phyloP scores from a whole-genome alignment of 1,140 invertebrate genomes.

The Lucilia sericata region DNA sequence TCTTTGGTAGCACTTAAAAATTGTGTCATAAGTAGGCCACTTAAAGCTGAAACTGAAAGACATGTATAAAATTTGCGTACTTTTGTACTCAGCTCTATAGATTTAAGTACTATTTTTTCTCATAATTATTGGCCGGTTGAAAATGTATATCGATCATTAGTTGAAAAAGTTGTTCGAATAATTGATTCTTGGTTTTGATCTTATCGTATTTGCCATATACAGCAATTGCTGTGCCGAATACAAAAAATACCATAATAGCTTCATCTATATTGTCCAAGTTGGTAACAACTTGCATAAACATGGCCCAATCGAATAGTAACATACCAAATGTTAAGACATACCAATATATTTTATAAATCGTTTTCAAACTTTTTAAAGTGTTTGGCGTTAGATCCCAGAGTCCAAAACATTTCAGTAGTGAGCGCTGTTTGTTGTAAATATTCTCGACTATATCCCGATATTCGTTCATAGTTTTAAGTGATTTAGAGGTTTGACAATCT shows the following conservation, averaged over 20 bases:
- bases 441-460: background rate
- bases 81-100: conserved; percentile 46
- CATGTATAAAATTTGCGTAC: conserved; percentile 52
- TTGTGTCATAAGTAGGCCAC: conserved; percentile 1
- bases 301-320: conserved; percentile 53
- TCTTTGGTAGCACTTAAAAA: conserved; percentile 13
- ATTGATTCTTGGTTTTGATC: conserved; percentile 51
- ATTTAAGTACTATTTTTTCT: conserved; percentile 45
- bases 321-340: conserved; percentile 52
- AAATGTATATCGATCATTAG: conserved; percentile 47
- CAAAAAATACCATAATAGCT: conserved; percentile 55
- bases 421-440: conserved; percentile 36
- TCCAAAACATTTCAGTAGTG: conserved; percentile 22
- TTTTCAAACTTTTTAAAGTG: conserved; percentile 5
- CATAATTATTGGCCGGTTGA: conserved; percentile 43
- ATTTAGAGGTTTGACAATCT: background rate
- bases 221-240: conserved; percentile 53
- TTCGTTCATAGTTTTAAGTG: conserved; percentile 4
- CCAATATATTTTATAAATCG: conserved; percentile 49
- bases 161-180: conserved; percentile 48
- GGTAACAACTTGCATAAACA: conserved; percentile 51
- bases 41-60: conserved; percentile 51
- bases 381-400: conserved; percentile 9
- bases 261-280: conserved; percentile 54
- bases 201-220: conserved; percentile 51